phyloP scores from a whole-genome alignment of 2,113 vertebrate genomes.

The Noctilio leporinus region DNA sequence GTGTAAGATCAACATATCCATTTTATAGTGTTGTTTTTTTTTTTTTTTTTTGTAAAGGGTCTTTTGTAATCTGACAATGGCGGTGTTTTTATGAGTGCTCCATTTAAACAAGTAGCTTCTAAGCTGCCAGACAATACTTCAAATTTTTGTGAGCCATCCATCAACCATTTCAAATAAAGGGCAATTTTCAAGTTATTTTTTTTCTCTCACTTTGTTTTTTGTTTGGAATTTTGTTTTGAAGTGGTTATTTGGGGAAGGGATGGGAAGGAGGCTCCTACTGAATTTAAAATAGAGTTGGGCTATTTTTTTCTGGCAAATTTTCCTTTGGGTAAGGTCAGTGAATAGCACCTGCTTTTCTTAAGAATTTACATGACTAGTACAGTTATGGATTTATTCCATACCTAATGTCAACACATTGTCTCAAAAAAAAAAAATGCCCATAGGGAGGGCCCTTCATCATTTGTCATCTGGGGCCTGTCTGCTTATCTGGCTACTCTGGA shows the following conservation, averaged over 20 bases:
- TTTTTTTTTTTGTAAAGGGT: background rate
- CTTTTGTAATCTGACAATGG: background rate
- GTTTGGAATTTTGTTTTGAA: slow-evolving; percentile 37
- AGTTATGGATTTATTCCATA: slow-evolving; percentile 58
- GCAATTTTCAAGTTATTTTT: background rate
- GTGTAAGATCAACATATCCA: background rate
- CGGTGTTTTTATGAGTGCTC: background rate
- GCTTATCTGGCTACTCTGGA: slow-evolving; percentile 60
- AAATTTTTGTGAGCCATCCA: slow-evolving; percentile 27
- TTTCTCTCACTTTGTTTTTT: background rate
- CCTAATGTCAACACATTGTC: slow-evolving; percentile 69
- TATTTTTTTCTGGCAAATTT: slow-evolving; percentile 52
- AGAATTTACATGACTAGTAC: slow-evolving; percentile 52
- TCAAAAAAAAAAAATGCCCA: slow-evolving; percentile 45
- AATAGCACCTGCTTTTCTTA: slow-evolving; percentile 51
- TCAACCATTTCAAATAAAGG: slow-evolving; percentile 49
- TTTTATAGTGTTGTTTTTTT: background rate
- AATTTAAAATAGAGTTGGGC: slow-evolving; percentile 20
- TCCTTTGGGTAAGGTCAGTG: slow-evolving; percentile 36
- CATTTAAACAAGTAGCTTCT: background rate
- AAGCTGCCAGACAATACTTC: background rate
- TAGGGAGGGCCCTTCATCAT: slow-evolving; percentile 43
- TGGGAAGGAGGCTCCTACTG: background rate
- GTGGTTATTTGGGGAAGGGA: background rate
- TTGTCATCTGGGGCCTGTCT: slow-evolving; percentile 69